Percentiles rank a stretch among this genome's conserved stretches.
These are phyloP conservation scores for Cephus rjabovi DNA, from an alignment of 2,888 invertebrate genomes.

Conservation along the genomic window DNA sequence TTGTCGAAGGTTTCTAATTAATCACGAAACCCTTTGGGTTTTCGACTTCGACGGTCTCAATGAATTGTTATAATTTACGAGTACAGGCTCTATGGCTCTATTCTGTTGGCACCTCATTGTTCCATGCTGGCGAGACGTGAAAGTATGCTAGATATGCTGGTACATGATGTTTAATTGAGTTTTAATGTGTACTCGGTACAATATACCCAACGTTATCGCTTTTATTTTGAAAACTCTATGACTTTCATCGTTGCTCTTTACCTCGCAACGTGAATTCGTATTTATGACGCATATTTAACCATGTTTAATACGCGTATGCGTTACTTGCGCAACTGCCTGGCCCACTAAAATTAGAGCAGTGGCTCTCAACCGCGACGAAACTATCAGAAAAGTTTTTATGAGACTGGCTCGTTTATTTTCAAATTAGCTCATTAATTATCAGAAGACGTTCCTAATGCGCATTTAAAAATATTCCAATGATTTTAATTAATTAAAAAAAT, in stretches of 20 bases:
- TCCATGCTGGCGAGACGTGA: background rate
- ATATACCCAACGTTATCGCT: background rate
- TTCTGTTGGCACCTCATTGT: background rate
- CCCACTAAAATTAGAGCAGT: conserved; percentile 5
- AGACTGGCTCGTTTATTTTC: background rate
- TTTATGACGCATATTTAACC: background rate
- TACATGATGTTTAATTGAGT: background rate
- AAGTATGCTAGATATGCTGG: background rate
- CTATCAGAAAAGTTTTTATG: background rate
- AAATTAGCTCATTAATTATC: background rate
- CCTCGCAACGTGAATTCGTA: background rate
- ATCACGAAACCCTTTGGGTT: background rate
- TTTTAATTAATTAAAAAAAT: background rate
- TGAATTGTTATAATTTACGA: background rate
- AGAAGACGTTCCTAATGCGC: background rate
- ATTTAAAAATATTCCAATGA: background rate
- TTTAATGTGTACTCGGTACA: background rate
- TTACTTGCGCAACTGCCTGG: conserved; percentile 2
- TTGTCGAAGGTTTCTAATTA: background rate
- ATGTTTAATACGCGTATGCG: background rate
- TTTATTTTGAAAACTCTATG: background rate
- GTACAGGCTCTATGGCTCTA: background rate
- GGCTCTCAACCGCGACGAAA: background rate
- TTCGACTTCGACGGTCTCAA: background rate
- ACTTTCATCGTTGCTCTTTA: background rate